A percentile compares a stretch with the other conserved stretches of the same genome.
These are phyloP conservation scores for Brachionus manjavacas DNA, from an alignment of 1,140 invertebrate genomes.

Conservation along the genomic window DNA sequence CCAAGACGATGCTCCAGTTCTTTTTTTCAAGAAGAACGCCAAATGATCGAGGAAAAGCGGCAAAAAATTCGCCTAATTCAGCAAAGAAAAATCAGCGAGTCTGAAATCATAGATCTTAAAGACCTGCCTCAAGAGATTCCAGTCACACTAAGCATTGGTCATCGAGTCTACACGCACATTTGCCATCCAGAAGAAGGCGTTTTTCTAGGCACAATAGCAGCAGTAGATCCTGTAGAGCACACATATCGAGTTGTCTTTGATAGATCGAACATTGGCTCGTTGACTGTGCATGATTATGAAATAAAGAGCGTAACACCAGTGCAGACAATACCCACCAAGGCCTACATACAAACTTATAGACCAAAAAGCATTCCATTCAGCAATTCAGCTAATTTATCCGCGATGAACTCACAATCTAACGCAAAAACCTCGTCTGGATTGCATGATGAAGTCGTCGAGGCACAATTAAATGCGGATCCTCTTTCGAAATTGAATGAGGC, in stretches of 20 bases:
- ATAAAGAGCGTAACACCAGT: constrained; percentile 59
- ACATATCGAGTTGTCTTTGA: constrained; percentile 97
- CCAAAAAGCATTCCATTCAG: neutral
- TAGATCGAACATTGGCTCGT: constrained; percentile 81
- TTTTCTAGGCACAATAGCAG: constrained; percentile 91
- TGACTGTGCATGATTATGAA: constrained; percentile 93
- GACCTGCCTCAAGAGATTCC: constrained; percentile 90
- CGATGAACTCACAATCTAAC: neutral
- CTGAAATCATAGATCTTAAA: constrained; percentile 65
- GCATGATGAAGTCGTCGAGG: neutral
- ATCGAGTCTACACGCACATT: constrained; percentile 75
- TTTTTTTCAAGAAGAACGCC: constrained; percentile 90
- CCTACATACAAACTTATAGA: constrained; percentile 19
- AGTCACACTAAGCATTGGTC: constrained; percentile 88
- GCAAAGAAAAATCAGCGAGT: constrained; percentile 80
- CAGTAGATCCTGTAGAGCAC: constrained; percentile 90
- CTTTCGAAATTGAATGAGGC: constrained; percentile 46
- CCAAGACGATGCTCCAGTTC: constrained; percentile 70
- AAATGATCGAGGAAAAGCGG: constrained; percentile 79
- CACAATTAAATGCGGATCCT: neutral
- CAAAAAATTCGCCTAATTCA: constrained; percentile 87
- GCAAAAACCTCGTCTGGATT: neutral
- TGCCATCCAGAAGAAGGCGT: constrained; percentile 90
- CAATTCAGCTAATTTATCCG: neutral
- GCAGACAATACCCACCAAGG: constrained; percentile 9